A percentile compares a stretch with the other conserved stretches of the same genome.
phyloP scores from a whole-genome alignment of 2,113 vertebrate species.

The Sinosuthora webbiana region DNA sequence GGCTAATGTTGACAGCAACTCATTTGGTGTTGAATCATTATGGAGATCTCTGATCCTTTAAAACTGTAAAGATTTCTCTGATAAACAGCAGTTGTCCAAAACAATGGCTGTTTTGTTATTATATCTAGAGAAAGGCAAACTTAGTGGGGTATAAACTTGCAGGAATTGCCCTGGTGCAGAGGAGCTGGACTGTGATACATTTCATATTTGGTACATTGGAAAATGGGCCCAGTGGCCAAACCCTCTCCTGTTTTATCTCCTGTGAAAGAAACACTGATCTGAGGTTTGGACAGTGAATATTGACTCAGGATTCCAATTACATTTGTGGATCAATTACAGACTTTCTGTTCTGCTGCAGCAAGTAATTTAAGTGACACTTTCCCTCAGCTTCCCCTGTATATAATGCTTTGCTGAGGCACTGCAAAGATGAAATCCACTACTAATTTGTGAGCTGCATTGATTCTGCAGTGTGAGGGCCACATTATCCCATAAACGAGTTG shows the following conservation, averaged over 20 bases:
- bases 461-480: neutral
- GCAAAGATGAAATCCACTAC: neutral
- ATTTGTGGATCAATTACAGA: neutral
- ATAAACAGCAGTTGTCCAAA: neutral
- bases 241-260: neutral
- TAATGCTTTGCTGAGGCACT: neutral
- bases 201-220: neutral
- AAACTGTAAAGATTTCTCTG: neutral
- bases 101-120: neutral
- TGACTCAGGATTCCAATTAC: neutral
- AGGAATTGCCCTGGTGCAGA: neutral
- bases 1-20: neutral
- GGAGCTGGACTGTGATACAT: rapidly evolving
- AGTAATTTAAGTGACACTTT: neutral
- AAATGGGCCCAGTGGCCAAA: neutral
- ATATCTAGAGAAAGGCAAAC: neutral
- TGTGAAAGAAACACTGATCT: neutral
- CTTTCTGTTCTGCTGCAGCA: neutral
- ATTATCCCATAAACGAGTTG: neutral
- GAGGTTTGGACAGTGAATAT: neutral
- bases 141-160: neutral
- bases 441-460: neutral
- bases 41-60: neutral
- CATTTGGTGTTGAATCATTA: neutral
- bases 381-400: neutral